Percentiles rank a stretch among this genome's conserved stretches.
Evolutionary conservation across 2,797 vertebrate species (phyloP).

Genomic region (Myiothlypis coronata): DNA sequence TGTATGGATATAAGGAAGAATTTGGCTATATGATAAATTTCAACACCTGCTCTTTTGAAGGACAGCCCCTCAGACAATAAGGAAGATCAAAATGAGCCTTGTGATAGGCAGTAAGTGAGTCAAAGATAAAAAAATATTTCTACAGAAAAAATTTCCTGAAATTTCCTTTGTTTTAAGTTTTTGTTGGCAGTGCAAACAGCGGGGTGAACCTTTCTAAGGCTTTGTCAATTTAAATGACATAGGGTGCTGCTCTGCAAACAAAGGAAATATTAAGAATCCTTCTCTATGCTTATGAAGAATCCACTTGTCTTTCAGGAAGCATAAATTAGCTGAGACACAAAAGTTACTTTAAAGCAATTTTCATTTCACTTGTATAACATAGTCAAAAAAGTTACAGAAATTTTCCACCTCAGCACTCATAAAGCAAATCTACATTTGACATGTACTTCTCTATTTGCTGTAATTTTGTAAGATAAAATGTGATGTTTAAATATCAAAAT

Average conservation of each 20-base stretch:
- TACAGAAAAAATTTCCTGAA: background rate
- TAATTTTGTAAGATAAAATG: background rate
- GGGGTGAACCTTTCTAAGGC: background rate
- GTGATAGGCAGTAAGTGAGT: background rate
- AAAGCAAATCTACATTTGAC: background rate
- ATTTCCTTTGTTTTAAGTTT: background rate
- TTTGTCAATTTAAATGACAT: background rate
- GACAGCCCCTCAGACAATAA: background rate
- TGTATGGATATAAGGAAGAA: background rate
- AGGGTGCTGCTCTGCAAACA: background rate
- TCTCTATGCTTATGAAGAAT: background rate
- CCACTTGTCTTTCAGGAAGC: background rate
- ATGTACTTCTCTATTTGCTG: conserved; percentile 3
- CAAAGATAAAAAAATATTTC: background rate
- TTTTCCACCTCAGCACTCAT: background rate
- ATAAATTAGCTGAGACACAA: background rate
- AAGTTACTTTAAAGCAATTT: conserved; percentile 8
- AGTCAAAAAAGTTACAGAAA: conserved; percentile 21
- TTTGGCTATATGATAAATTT: background rate
- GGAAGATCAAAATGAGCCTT: background rate
- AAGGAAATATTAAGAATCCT: background rate
- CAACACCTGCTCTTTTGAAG: background rate
- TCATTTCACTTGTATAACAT: background rate
- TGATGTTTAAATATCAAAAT: conserved; percentile 8
- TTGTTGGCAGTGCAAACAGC: background rate